A percentile compares a stretch with the other conserved stretches of the same genome.
Conservation (phyloP, 1,140 invertebrate species). For the Nebria ingens region DNA sequence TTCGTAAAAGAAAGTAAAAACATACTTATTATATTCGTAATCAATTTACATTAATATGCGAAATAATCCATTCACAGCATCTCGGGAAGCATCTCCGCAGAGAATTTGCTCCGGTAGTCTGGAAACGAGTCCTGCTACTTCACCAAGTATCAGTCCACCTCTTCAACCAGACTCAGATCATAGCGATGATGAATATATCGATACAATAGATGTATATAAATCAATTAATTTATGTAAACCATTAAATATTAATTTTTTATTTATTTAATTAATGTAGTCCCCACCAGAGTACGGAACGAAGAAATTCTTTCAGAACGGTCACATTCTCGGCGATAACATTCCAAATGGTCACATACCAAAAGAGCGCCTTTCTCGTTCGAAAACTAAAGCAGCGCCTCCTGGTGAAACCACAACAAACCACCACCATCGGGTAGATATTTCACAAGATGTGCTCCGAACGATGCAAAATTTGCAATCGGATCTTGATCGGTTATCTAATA, state of each 20-base stretch:
- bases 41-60: constrained; percentile 13
- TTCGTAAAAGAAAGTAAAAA: too few species aligned
- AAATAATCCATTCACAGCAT: constrained; percentile 34
- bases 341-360: constrained; percentile 15
- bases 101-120: constrained; percentile 35
- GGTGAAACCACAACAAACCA: neutral
- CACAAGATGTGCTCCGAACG: constrained; percentile 35
- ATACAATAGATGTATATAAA: constrained; percentile 52
- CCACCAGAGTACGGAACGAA: constrained; percentile 23
- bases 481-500: constrained; percentile 33
- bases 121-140: constrained; percentile 35
- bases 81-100: constrained; percentile 48
- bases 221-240: neutral
- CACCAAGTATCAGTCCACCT: constrained; percentile 40
- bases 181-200: constrained; percentile 61
- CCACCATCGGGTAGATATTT: constrained; percentile 23
- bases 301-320: constrained; percentile 20
- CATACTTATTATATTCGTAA: too few species aligned
- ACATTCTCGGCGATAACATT: constrained; percentile 15
- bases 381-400: constrained; percentile 16
- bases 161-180: constrained; percentile 53
- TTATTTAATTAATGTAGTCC: neutral
- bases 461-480: constrained; percentile 35
- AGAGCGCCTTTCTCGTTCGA: constrained; percentile 22
- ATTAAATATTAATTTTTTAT: neutral